Conservation (phyloP, 2,888 invertebrate genomes). For the Blastobasis adustella region DNA sequence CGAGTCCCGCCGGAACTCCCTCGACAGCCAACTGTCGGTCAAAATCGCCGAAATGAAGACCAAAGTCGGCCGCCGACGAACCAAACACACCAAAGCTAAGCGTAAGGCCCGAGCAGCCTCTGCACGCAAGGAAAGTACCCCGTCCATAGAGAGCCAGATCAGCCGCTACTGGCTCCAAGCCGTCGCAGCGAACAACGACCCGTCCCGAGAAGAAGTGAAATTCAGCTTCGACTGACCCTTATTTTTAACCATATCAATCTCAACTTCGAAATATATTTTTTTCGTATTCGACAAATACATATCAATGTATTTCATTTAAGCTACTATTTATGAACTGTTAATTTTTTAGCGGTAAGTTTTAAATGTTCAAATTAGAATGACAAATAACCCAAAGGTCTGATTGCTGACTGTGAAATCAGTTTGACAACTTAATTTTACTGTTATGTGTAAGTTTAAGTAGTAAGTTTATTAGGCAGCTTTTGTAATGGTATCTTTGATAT, state of each 20-base stretch:
- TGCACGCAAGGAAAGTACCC: constrained; percentile 79
- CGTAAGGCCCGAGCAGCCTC: constrained; percentile 52
- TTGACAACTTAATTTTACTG: not conserved
- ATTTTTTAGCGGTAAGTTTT: constrained; percentile 5
- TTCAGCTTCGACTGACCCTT: constrained; percentile 58
- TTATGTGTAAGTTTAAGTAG: no score
- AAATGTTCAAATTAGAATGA: constrained; percentile 39
- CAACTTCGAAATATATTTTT: not conserved
- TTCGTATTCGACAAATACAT: not conserved
- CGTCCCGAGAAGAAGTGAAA: constrained; percentile 69
- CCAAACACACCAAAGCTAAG: constrained; percentile 60
- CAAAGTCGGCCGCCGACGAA: constrained; percentile 74
- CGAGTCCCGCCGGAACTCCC: constrained; percentile 89
- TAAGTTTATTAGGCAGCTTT: not conserved
- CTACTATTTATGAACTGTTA: not conserved
- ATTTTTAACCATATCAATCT: not conserved
- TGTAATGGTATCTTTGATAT: not conserved
- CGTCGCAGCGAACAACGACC: constrained; percentile 72
- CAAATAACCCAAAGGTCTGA: constrained; percentile 20
- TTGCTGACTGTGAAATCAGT: constrained; percentile 15
- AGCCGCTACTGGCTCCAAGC: constrained; percentile 80
- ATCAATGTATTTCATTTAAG: not conserved
- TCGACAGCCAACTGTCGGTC: constrained; percentile 90
- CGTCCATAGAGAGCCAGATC: constrained; percentile 87
- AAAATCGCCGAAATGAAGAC: constrained; percentile 90